Evolutionary conservation across 2,797 vertebrate species (phyloP), one percentile per base, ranked within the genome.

Genomic region (Pangasius djambal): DNA sequence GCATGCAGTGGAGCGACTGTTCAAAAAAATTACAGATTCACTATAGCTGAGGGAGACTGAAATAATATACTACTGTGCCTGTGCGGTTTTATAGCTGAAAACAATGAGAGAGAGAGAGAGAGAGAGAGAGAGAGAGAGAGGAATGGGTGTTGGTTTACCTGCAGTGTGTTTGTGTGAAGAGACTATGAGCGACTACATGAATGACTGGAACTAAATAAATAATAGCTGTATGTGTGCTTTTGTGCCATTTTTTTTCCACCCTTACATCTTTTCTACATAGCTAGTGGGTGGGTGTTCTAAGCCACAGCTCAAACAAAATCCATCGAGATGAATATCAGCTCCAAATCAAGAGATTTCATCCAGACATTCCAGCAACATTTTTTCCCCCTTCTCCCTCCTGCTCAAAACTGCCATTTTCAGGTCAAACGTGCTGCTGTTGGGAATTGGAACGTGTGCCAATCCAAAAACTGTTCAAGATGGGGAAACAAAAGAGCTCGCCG

Each of bases 261-360:
- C 3, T 81, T 81, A 3, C 69, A 57, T 69, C 34, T 82, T 82
- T n/a, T 34, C 63, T 77, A 77, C 1, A 50, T 48, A 88, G 82
- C 57, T 57, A 65, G 61, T 65, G 88, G 65, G n/a, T 85, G 20
- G 55, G 79, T 87, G 63, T 88, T 75, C 90, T 55, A 83, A n/a
- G 50, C 75, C 61, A 55, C 44, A 87, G 84, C 93, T 94, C 91
- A 92, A 94, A 93, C 90, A 90, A 67, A 63, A 87, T 61, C 59
- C 89, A 92, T 94, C 90, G 25, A 85, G 83, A 75, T 87, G 83
- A 91, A 89, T 91, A 94, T 95, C 93, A 90, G 87, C 85, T 87
- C 90, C 88, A 77, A 91, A 94, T 95, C 93, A 90, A 92, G 89
- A 89, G 90, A 87, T 83, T 89, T 81, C 87, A 91, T 89, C 89